Conservation (phyloP, 2,113 vertebrate species). For the Phyllostomus discolor region DNA sequence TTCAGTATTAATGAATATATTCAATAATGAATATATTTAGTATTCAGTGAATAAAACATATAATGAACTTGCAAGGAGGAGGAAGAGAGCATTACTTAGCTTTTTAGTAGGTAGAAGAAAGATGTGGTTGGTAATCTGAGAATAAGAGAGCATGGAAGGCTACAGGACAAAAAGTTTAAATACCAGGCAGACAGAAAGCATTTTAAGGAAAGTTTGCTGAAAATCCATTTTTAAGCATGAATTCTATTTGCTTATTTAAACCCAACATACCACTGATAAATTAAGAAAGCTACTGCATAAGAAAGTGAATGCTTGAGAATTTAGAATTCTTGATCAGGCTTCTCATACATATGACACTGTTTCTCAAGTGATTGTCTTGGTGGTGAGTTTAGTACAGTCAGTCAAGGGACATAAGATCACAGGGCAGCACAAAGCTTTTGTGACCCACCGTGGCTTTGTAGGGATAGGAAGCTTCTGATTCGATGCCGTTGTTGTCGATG, state of each 20-base stretch:
- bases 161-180: not conserved
- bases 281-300: not conserved
- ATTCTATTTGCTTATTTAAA: not conserved
- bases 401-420: not conserved
- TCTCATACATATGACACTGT: not conserved
- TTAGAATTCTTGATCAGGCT: not conserved
- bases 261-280: not conserved
- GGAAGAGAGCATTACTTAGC: not conserved
- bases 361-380: not conserved
- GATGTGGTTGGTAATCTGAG: not conserved
- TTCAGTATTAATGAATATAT: no score
- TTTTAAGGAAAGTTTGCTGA: not conserved
- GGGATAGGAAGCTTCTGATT: slow-evolving; percentile 87
- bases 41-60: not conserved
- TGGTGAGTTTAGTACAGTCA: not conserved
- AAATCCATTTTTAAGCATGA: slow-evolving; percentile 1
- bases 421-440: not conserved
- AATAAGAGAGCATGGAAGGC: not conserved
- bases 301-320: not conserved
- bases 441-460: slow-evolving; percentile 84
- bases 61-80: not conserved
- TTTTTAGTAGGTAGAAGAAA: not conserved
- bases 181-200: not conserved
- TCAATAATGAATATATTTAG: no score
- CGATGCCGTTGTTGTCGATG: slow-evolving; percentile 86